A percentile compares a stretch with the other conserved stretches of the same genome.
Evolutionary conservation across 1,140 invertebrate genomes (phyloP).

Genomic region (Pararge aegeria): DNA sequence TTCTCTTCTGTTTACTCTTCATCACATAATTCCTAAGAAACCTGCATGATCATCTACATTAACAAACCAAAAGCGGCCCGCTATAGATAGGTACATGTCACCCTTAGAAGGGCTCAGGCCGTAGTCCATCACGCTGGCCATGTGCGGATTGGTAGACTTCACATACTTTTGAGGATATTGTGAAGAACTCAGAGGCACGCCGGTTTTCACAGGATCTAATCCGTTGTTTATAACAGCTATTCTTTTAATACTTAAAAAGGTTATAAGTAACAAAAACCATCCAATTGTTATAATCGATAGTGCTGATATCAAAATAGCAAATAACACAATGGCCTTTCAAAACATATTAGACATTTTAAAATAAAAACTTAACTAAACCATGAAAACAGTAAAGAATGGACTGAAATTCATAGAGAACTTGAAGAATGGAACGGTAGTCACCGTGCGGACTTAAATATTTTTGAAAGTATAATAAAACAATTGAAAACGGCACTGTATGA

Average conservation of each 20-base stretch:
- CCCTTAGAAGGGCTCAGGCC: too few species aligned
- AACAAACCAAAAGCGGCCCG: too few species aligned
- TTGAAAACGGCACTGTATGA: slow-evolving; percentile 9
- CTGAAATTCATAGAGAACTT: slow-evolving; percentile 23
- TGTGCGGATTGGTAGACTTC: too few species aligned
- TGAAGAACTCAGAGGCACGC: too few species aligned
- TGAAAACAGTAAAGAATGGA: slow-evolving; percentile 28
- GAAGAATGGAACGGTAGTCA: slow-evolving; percentile 23
- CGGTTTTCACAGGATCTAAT: slow-evolving; percentile 27
- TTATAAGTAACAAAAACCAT: slow-evolving; percentile 32
- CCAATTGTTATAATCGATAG: slow-evolving; percentile 28
- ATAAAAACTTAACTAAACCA: slow-evolving; percentile 23
- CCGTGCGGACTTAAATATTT: background rate
- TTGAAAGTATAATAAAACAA: slow-evolving; percentile 11
- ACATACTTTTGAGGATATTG: too few species aligned
- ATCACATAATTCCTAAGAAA: too few species aligned
- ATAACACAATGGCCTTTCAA: slow-evolving; percentile 36
- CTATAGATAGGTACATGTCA: too few species aligned
- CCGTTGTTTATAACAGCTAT: slow-evolving; percentile 13
- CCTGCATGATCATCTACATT: too few species aligned
- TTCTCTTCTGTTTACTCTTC: too few species aligned
- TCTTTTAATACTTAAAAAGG: slow-evolving; percentile 33
- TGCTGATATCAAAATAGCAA: slow-evolving; percentile 16
- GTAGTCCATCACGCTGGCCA: too few species aligned
- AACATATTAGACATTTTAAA: slow-evolving; percentile 32